Evolutionary conservation across 2,888 invertebrate species (phyloP), one percentile per base, ranked within the genome.

Genomic region (Julus scandinavius): DNA sequence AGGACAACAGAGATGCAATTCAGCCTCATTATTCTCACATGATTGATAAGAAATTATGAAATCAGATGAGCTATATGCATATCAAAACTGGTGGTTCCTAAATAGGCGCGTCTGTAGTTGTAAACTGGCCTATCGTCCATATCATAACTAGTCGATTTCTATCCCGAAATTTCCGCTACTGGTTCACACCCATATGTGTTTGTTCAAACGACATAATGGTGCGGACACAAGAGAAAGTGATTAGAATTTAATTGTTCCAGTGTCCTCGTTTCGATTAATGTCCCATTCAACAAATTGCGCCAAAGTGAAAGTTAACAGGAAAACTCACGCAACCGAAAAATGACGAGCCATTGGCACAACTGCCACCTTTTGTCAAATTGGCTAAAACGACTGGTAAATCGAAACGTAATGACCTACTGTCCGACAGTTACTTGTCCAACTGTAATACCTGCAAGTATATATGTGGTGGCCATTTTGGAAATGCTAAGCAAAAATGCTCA

Each of bases 21-120:
- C 63, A 63, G 17, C n/a, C 63, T n/a, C 63, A 63, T 63, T 54
- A 63, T 63, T 63, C 5, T n/a, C 63, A 63, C 63, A 63, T 63
- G 63, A n/a, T 63, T 63, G 63, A 63, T 63, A 63, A 63, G 63
- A 63, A 63, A 63, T 63, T 17, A 63, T 63, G 63, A 63, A 63
- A 63, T 63, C 63, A 63, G 63, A 63, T 63, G 63, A 63, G 63
- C 63, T n/a, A 63, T n/a, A 63, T 63, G 63, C 63, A 63, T 63
- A 63, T 63, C 63, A n/a, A 63, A 63, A 63, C 3, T 63, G 63
- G n/a, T 63, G 63, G 15, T 15, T 54, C 54, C 54, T 15, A 54
- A 54, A 54, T 15, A 54, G 17, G 63, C 63, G 3, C 63, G n/a
- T n/a, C 63, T 1, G 63, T 13, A 3, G 17, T 2, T 6, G 2